phyloP scores from a whole-genome alignment of 2,797 vertebrate genomes.

The Botia kubotai region DNA sequence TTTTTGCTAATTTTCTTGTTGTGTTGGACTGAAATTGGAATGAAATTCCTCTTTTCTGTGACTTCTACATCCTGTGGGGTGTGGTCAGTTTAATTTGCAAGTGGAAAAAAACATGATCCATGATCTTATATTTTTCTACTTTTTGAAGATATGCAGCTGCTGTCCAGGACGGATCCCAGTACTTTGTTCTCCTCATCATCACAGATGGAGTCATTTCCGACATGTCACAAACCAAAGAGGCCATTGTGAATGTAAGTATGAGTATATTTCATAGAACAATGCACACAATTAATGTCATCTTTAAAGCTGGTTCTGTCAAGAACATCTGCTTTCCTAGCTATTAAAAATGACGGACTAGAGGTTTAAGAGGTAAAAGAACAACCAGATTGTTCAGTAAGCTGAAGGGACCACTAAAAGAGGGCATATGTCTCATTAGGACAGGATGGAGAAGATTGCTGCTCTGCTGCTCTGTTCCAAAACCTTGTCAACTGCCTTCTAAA shows the following conservation, averaged over 20 bases:
- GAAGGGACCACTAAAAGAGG: not conserved
- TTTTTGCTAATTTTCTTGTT: too few relatives aligned
- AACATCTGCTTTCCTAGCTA: not conserved
- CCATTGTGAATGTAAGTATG: conserved; percentile 88
- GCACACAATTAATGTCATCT: not conserved
- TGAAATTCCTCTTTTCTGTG: not conserved
- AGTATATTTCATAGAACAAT: conserved; percentile 65
- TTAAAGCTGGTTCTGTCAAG: not conserved
- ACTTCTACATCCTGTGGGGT: not conserved
- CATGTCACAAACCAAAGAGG: conserved; percentile 98
- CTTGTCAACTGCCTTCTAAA: not conserved
- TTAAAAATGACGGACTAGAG: not conserved
- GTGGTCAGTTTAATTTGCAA: not conserved
- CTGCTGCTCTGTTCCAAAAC: not conserved
- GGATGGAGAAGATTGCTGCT: not conserved
- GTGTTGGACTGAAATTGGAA: too few relatives aligned
- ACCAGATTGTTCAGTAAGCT: not conserved
- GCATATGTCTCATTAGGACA: not conserved
- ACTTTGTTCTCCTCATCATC: conserved; percentile 95
- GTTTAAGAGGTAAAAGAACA: not conserved
- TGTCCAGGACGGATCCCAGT: conserved; percentile 94
- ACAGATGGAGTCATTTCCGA: conserved; percentile 96
- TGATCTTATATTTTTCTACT: conserved; percentile 17
- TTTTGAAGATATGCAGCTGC: conserved; percentile 83
- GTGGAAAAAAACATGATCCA: not conserved